phyloP scores from a whole-genome alignment of 2,888 invertebrate genomes.

The Drosophila kambysellisi region DNA sequence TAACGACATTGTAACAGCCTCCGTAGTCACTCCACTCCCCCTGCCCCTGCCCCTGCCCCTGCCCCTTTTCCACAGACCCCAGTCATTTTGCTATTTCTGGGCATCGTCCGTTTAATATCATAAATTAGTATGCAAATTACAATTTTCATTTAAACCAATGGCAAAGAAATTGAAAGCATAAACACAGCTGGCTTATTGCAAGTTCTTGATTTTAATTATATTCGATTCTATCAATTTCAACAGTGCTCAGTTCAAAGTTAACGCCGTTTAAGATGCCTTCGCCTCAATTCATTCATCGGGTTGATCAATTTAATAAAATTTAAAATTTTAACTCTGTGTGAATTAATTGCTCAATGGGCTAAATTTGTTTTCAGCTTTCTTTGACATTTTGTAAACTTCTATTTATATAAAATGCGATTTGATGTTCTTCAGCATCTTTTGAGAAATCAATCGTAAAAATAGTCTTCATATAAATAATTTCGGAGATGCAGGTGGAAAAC shows the following conservation, averaged over 20 bases:
- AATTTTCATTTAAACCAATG: conserved; percentile 45
- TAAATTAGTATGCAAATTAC: conserved; percentile 72
- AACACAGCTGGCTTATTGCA: neutral
- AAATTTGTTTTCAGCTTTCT: neutral
- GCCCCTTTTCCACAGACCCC: neutral
- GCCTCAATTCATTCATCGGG: neutral
- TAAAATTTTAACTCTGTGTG: neutral
- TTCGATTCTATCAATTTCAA: neutral
- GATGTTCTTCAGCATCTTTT: neutral
- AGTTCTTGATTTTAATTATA: neutral
- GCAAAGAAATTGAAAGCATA: conserved; percentile 34
- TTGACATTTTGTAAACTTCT: conserved; percentile 13
- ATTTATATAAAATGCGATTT: conserved; percentile 20
- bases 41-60: neutral
- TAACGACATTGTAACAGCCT: conserved; percentile 7
- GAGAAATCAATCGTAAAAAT: neutral
- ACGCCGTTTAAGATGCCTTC: neutral
- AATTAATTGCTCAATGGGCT: neutral
- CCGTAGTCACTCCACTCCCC: no score
- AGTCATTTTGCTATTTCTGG: neutral
- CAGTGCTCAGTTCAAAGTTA: neutral
- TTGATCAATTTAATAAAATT: neutral
- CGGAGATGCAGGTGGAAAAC: conserved; percentile 4
- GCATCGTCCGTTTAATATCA: conserved; percentile 43
- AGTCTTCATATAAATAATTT: conserved; percentile 4